Conservation (phyloP, 1,140 invertebrate genomes). For the Ips typographus region DNA sequence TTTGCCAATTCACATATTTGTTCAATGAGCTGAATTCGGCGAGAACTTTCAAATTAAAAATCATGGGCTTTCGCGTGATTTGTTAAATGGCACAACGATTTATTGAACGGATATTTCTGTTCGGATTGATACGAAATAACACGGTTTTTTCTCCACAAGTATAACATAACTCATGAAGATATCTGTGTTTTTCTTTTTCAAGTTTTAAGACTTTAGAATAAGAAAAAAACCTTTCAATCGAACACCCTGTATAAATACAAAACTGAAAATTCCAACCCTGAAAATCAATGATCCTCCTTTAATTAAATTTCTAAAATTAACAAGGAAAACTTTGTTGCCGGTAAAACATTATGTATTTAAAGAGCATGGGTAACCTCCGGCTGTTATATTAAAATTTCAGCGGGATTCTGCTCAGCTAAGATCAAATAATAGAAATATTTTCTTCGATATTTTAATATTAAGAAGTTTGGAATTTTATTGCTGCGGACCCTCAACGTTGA, state of each 20-base stretch:
- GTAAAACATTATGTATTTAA: constrained; percentile 12
- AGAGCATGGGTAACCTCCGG: constrained; percentile 29
- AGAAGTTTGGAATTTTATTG: constrained; percentile 32
- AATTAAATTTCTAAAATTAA: constrained; percentile 13
- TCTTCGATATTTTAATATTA: constrained; percentile 35
- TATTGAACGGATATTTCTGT: neutral
- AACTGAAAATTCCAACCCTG: too few species aligned
- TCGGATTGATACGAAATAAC: too few species aligned
- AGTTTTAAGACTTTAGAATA: too few species aligned
- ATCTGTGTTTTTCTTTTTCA: too few species aligned
- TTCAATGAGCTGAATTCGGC: constrained; percentile 27
- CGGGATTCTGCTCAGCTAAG: constrained; percentile 25
- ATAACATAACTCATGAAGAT: too few species aligned
- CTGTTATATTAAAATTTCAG: constrained; percentile 35
- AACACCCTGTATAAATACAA: too few species aligned
- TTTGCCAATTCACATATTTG: constrained; percentile 41
- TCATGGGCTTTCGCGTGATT: constrained; percentile 17
- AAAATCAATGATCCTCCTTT: constrained; percentile 5
- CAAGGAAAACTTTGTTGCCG: constrained; percentile 4
- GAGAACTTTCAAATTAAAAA: constrained; percentile 33
- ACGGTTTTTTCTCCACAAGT: too few species aligned
- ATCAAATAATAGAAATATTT: constrained; percentile 35
- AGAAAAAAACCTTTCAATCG: too few species aligned
- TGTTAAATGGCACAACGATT: constrained; percentile 3
- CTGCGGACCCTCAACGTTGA: constrained; percentile 5